Evolutionary conservation across 2,113 vertebrate genomes (phyloP), one percentile per base, ranked within the genome.

Genomic region (Rallus limicola): DNA sequence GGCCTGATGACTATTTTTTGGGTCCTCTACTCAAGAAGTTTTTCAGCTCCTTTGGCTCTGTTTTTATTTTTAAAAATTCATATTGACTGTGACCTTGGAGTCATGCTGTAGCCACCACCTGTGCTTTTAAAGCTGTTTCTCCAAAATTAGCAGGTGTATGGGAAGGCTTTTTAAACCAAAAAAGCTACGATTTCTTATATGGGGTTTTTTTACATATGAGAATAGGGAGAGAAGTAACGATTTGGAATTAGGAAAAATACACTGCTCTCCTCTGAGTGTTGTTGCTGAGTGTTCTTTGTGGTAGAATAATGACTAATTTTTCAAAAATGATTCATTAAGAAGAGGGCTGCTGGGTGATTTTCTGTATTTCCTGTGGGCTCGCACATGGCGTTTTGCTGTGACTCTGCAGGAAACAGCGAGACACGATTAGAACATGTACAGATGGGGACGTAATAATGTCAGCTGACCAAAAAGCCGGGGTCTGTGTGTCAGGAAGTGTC

Each of bases 291-390:
- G 14, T 78, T 86, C 65, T 71, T 81, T 84, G 29, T 68, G 53
- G 67, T 71, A 75, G 65, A 86, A 81, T 53, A 83, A 86, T 93
- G 80, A 91, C 69, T 92, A 71, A 78, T 81, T 82, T 81, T 91
- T 68, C 7, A 55, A 59, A 86, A 86, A 64, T 34, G 20, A 64
- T 38, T 92, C 46, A 68, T 81, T 92, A 82, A 70, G 69, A 86
- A 82, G 28, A 84, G 16, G 34, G 84, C 29, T 56, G 18, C 80
- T 88, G 58, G 21, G 48, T 76, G 70, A 65, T 91, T 89, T 93
- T 82, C 53, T 31, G 16, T 89, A 18, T 70, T 93, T 95, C 69
- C 52, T 87, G 69, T 2, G 1, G 26, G 42, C 53, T 86, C 55
- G 50, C 80, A 63, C 64, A 19, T 21, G 14, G 8, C 52, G 15